Evolutionary conservation across 2,797 vertebrate species (phyloP), one percentile per base, ranked within the genome.

Genomic region (Notolabrus celidotus): DNA sequence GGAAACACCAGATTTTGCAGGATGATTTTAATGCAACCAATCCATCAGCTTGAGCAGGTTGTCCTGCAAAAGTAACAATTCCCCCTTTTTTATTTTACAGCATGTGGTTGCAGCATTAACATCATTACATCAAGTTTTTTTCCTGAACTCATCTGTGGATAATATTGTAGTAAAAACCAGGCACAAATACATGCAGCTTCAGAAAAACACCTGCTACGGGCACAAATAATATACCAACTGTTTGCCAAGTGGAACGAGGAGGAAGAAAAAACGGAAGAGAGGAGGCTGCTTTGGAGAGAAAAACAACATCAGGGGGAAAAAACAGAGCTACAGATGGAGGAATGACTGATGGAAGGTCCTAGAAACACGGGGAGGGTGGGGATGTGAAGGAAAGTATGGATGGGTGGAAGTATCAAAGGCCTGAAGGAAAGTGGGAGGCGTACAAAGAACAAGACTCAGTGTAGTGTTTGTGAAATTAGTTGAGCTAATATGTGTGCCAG

Each of bases 161-260:
- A 51, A 36, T 64, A 20, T 23, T 33, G 25, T 61, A 5, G 47
- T 72, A 46, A 81, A 75, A 72, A 47, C 74, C 59, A 65, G 52
- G 60, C 56, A 33, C n/a, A 34, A 68, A 50, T 31, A 39, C 45
- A n/a, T n/a, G n/a, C n/a, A n/a, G n/a, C n/a, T n/a, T n/a, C n/a
- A 72, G 54, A 41, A 64, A 34, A 75, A 65, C 70, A 77, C 55
- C 65, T 83, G 71, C 67, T 69, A 25, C 15, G 55, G 11, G 47
- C 51, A 61, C 34, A 62, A 66, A 74, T 67, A 56, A 63, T 55
- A 19, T 14, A 72, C 51, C 12, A 29, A 60, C 15, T 67, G 67
- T 65, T 46, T 59, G 33, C 51, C 43, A 59, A 54, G 57, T 5
- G 47, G 43, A 47, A 36, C 49, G 19, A 64, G 27, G 55, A 61